phyloP scores from a whole-genome alignment of 2,888 invertebrate species.

The Punctoribates punctum region DNA sequence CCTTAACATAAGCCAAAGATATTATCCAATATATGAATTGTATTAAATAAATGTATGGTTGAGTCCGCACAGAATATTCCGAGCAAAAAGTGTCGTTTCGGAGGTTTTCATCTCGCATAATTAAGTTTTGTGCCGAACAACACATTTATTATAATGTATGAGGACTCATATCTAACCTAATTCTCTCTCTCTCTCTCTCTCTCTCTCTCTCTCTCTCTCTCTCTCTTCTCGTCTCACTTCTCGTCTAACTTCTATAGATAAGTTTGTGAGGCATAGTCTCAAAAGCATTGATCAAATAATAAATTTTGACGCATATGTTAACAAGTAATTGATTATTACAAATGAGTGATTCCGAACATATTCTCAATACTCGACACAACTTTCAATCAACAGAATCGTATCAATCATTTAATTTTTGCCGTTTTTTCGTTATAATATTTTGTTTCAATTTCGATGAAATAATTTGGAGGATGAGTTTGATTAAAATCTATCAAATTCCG shows the following conservation, averaged over 20 bases:
- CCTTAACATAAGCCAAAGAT: too few species aligned
- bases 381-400: neutral
- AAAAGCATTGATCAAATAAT: slow-evolving; percentile 9
- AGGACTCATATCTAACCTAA: neutral
- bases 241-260: neutral
- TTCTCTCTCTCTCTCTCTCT: neutral
- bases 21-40: slow-evolving; percentile 17
- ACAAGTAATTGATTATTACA: slow-evolving; percentile 23
- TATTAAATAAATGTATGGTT: neutral
- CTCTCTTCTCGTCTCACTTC: neutral
- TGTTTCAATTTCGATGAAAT: too few species aligned
- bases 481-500: too few species aligned
- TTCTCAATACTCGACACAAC: neutral
- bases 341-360: neutral
- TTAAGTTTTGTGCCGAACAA: slow-evolving; percentile 7
- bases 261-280: neutral
- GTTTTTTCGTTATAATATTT: too few species aligned
- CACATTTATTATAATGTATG: slow-evolving; percentile 9
- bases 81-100: neutral
- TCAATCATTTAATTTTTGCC: too few species aligned
- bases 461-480: too few species aligned
- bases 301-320: slow-evolving; percentile 22
- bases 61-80: neutral
- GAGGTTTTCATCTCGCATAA: slow-evolving; percentile 25
- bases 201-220: neutral